Evolutionary conservation across 1,140 invertebrate genomes (phyloP).

Genomic region (Chionoecetes opilio): DNA sequence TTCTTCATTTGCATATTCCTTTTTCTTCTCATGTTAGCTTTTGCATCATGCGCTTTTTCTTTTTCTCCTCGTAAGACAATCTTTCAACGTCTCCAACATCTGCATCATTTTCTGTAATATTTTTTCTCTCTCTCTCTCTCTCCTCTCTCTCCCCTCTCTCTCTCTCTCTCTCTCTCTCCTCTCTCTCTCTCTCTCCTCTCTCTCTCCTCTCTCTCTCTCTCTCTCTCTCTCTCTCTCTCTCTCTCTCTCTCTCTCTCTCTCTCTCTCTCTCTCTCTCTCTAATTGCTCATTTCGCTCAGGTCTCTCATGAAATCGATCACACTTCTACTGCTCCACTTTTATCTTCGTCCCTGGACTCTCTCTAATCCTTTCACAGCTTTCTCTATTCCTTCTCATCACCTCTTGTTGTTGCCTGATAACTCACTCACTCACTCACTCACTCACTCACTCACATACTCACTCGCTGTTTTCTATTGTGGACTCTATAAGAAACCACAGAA

Average conservation of each 20-base stretch:
- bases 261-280: neutral
- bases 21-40: neutral
- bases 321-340: no score
- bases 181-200: neutral
- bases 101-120: neutral
- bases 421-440: neutral
- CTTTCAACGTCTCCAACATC: neutral
- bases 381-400: no score
- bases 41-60: neutral
- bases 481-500: neutral
- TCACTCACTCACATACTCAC: no score
- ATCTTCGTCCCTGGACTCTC: no score
- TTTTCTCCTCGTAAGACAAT: neutral
- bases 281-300: no score
- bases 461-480: neutral
- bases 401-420: no score
- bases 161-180: neutral
- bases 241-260: neutral
- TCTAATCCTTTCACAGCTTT: no score
- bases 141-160: neutral
- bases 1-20: neutral
- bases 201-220: neutral
- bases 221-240: slow-evolving; percentile 17
- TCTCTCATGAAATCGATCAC: no score
- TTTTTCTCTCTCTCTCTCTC: neutral